Base-by-base conservation (phyloP, 2,797 vertebrate species). In the Alfaro cultratus region DNA sequence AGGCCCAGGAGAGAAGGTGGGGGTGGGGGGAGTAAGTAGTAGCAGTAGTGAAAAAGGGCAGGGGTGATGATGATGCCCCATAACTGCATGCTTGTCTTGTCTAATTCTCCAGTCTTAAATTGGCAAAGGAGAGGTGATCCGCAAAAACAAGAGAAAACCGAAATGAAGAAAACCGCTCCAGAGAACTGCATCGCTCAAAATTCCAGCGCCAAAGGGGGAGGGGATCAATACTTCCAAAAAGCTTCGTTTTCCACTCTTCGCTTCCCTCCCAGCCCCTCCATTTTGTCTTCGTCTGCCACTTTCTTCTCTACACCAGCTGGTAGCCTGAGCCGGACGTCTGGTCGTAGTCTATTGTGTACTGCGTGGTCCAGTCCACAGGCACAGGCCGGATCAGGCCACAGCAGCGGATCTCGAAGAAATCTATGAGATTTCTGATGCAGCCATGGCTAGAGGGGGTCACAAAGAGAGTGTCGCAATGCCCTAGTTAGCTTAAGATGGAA, bases 371-470 rank as follows among this genome's bases (percentile, higher is more conserved):
- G 97, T 99, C 99, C 94, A 99, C 97, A 11, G 96, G 87, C 89
- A 97, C 96, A 74, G 98, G 99, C 88, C 98, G 97, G 93, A 99
- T 96, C 89, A 99, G 97, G 87, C 98, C 99, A 87, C 98, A 99
- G 96, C 99, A 99, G 95, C 98, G 97, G 94, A 98, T 96, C 96
- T 99, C 98, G 89, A 99, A 99, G 97, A 99, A 99, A 95, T 99
- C 98, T 92, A 98, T 97, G 93, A 99, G 94, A 95, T 99, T 99
- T 91, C 99, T 95, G 94, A 99, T 86, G 94, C 99, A 99, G 86
- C 99, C 99, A 18, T 99, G 99, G 95, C 99, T 99, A 85, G 77
- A 31, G 39, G 15, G 68, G 8, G 43, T 4, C 11, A 77, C 72
- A 90, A 80, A 43, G 78, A 78, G 71, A 55, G 57, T 49, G 7